Percentiles rank a stretch among this genome's conserved stretches.
Evolutionary conservation across 2,888 invertebrate genomes (phyloP).

Genomic region (Dasypogon diadema): DNA sequence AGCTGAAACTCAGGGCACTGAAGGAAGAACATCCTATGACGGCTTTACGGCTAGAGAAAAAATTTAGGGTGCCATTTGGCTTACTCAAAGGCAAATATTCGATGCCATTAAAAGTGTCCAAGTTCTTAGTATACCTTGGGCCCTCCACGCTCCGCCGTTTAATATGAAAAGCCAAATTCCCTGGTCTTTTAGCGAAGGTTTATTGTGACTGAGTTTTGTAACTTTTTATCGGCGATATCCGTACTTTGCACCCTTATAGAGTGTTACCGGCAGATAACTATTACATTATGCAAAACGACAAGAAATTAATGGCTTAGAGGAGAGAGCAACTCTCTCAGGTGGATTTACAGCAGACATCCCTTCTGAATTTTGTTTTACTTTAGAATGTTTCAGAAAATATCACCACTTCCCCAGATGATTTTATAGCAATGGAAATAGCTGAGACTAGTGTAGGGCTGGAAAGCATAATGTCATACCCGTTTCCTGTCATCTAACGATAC

Average conservation of each 20-base stretch:
- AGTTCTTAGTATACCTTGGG: background rate
- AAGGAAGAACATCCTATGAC: background rate
- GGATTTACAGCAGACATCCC: conserved; percentile 19
- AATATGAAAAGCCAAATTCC: conserved; percentile 25
- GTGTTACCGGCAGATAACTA: conserved; percentile 56
- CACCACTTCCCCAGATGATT: too few species aligned
- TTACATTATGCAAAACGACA: conserved; percentile 56
- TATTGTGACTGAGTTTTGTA: conserved; percentile 44
- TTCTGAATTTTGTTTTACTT: conserved; percentile 16
- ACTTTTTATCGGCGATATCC: conserved; percentile 53
- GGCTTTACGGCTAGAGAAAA: conserved; percentile 9
- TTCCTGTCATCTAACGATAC: too few species aligned
- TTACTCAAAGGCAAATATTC: conserved; percentile 29
- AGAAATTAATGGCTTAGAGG: conserved; percentile 54
- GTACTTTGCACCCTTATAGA: conserved; percentile 50
- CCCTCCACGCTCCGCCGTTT: conserved; percentile 20
- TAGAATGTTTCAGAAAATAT: conserved; percentile 25
- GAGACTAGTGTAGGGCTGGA: too few species aligned
- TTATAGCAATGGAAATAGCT: too few species aligned
- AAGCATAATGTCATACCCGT: too few species aligned
- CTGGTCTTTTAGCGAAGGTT: conserved; percentile 34
- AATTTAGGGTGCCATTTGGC: conserved; percentile 32
- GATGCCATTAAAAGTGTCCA: conserved; percentile 46
- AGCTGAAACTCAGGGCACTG: background rate
- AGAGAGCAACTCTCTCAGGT: conserved; percentile 7